Base-by-base conservation (phyloP, 1,140 invertebrate genomes). In the Medauroidea extradentata region DNA sequence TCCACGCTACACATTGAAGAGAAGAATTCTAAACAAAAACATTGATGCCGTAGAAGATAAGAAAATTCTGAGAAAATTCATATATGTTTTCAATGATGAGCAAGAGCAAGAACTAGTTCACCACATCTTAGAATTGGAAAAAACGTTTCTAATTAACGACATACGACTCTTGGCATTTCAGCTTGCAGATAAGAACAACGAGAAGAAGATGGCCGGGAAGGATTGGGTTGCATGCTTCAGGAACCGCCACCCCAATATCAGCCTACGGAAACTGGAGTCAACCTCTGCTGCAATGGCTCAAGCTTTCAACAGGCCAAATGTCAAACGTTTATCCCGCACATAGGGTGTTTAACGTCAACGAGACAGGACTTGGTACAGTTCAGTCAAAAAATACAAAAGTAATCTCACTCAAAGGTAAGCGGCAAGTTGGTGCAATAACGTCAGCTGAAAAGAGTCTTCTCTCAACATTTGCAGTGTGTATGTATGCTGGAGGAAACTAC, bases 301-400 rank as follows among this genome's bases (percentile, higher is more conserved):
- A 59, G 71, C 70, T 4, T 75, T 76, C 53, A 73, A 72, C 55
- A 66, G 62, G 59, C 44, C 64, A 24, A 64, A 66, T 53, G 65
- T 72, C 11, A 39, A 67, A 34, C 11, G 60, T 19, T 71, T 73
- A 66, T 27, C 60, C 61, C 41, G 48, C 65, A 18, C 49, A 65
- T 42, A 55, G 62, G 24, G 65, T 74, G 13, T 75, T 67, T 52
- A 76, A 76, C 65, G 55, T 70, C 50, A 67, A 73, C 61, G 71
- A 73, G 44, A 76, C 69, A 29, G 74, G 73, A 8, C 39, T 73
- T 27, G 69, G 66, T 8, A 73, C 67, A 29, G 71, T 74, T 25
- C 64, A 66, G 14, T 73, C 74, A 57, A 70, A 64, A 34, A 60
- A 69, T 13, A 60, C 60, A 38, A 73, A 69, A 69, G 63, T 73